Base-by-base conservation (phyloP, 2,797 vertebrate genomes). In the Bufotes viridis region DNA sequence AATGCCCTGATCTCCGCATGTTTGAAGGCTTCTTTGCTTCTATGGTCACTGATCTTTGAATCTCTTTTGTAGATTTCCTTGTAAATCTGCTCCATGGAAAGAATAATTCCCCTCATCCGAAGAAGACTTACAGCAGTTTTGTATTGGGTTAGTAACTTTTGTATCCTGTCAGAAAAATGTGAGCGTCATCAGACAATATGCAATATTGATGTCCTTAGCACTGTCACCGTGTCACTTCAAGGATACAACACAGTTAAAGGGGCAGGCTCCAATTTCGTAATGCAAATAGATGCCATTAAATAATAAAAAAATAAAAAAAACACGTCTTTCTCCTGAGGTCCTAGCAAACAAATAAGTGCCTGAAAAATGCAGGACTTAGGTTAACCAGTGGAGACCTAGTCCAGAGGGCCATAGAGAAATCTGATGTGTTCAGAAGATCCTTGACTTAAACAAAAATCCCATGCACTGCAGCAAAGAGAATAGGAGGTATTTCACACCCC, bases 101-200 rank as follows among this genome's bases (percentile, higher is more conserved):
- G 72, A 88, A 67, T 90, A 89, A 91, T 91, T 90, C 84, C 89
- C 7, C 26, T 0, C 80, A 0, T 87, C 90, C 91, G 91, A 72
- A 55, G 90, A 91, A 75, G 58, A 78, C 72, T 84, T 26, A 81
- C 58, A 65, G 69, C 29, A 81, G 83, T 85, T 72, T 90, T 80
- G 0, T 15, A 0, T 17, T 0, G 6, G 24, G 78, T 42, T 0
- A 9, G 1, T 61, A 86, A 78, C 86, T 92, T 83, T 9, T 87
- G 88, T 84, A 87, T 87, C 88, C 88, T 87, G 88, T 78, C 85
- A 89, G 85, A 87, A 89, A 89, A 18, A 34, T 90, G 78, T 86
- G 90, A 78, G 75, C 82, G 92, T 89, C 78, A 87, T 49, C 88
- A 91, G 91, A 90, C 76, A 84, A 87, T 86, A 88, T 78, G 29